Base-by-base conservation (phyloP, 2,797 vertebrate genomes). In the Microctenopoma stevenorrisi region DNA sequence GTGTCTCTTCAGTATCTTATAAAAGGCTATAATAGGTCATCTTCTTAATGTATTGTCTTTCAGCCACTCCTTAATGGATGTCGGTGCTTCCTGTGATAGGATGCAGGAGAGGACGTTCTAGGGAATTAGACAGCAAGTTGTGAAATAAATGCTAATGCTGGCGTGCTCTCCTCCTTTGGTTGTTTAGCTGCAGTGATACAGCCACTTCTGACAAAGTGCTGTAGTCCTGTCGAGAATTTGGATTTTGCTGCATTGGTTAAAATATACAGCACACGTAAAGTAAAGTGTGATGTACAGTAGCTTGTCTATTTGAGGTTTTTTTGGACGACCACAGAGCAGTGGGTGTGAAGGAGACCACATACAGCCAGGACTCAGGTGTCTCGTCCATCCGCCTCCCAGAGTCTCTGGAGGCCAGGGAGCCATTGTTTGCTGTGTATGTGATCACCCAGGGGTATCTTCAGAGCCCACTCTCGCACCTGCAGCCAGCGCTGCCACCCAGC, bases 301-400 rank as follows among this genome's bases (percentile, higher is more conserved):
- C 22, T 22, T 22, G 22, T 22, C 22, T 22, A 2, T 22, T 22
- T 22, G 22, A 22, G 22, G 22, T 22, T 22, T 22, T 18, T 18
- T 18, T 18, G 64, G 65, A 59, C 70, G 66, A 54, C 61, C 11
- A 18, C 4, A 5, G 38, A 26, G 55, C 8, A 1, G 60, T 0
- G 37, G 42, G 65, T 75, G 87, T 84, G 77, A 86, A 81, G 40
- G 28, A 40, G 35, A 59, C n/a, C 3, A 14, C 52, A 42, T 18
- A n/a, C 16, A 33, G 84, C 80, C 86, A 79, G 82, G 82, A 78
- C 84, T 89, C 87, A 83, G 79, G 59, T 90, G 86, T 87, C 82
- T 50, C 51, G 10, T 64, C 52, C 2, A 11, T 59, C 54, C 37
- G 8, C 58, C 71, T 54, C 53, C 22, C 38, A 6, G 65, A 50